Evolutionary conservation across 2,113 vertebrate genomes (phyloP), one percentile per base, ranked within the genome.

Genomic region (Alouatta palliata): DNA sequence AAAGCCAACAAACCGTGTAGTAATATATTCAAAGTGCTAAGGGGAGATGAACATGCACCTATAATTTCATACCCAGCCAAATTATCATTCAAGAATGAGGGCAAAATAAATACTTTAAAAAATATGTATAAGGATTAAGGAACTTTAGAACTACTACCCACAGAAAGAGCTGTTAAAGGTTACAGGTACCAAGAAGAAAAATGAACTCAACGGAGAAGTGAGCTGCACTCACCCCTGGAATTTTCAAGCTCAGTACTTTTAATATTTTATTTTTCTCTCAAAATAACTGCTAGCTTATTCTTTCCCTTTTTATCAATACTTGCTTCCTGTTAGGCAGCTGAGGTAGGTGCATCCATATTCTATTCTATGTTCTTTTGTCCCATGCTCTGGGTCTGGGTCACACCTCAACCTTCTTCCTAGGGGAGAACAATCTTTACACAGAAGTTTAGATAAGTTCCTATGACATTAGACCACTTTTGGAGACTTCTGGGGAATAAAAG

Each of bases 381-480:
- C 77, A 14, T 83, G 49, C 14, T 81, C 17, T 54, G 9, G 76
- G 32, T 71, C 30, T 71, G 21, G 6, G n/a, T 82, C 73, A 85
- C 82, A 32, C 40, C 56, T 92, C 70, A 87, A 93, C n/a, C 45
- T 94, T 54, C 52, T 88, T 91, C 61, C 13, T 45, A 95, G 35
- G 27, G 35, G 85, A 89, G 17, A 96, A 77, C 19, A 89, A 68
- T 64, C 14, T 94, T 23, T 87, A 43, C 20, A 86, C 73, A 54
- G n/a, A 49, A 61, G 32, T 91, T 97, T 90, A 79, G 27, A 54
- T 73, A 85, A 66, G 68, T 87, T 97, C 43, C 20, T 96, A 81
- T 87, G 58, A 43, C 20, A 89, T 95, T 84, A 91, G 21, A 64
- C 7, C n/a, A 92, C 16, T 87, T 90, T 82, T 92, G 54, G 45